Evolutionary conservation across 2,888 invertebrate species (phyloP).

Genomic region (Suillia variegata): DNA sequence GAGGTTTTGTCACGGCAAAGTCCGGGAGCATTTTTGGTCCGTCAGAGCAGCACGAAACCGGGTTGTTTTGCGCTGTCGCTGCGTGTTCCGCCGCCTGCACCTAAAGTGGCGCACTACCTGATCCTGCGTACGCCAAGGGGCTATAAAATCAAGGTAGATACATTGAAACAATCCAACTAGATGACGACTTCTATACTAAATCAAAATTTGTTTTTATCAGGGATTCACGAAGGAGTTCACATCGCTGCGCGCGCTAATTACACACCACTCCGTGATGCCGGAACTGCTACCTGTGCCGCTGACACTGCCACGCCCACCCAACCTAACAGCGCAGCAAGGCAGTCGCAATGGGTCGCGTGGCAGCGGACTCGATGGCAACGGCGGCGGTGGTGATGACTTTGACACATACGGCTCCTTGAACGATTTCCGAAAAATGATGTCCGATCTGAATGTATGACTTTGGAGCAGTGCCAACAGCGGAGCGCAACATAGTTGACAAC

Average conservation of each 20-base stretch:
- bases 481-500: background rate
- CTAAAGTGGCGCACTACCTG: slow-evolving; percentile 88
- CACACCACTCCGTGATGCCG: slow-evolving; percentile 97
- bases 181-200: background rate
- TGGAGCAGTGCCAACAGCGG: background rate
- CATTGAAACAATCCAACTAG: slow-evolving; percentile 18
- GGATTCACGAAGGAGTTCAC: slow-evolving; percentile 97
- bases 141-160: slow-evolving; percentile 91
- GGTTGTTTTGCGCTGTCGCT: slow-evolving; percentile 94
- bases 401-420: slow-evolving; percentile 75
- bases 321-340: background rate
- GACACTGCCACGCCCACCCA: slow-evolving; percentile 70
- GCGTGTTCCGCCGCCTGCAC: slow-evolving; percentile 85
- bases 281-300: slow-evolving; percentile 94
- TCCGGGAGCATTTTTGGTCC: slow-evolving; percentile 93
- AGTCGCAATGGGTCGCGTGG: slow-evolving; percentile 28
- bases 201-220: slow-evolving; percentile 62
- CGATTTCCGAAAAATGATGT: slow-evolving; percentile 79
- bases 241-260: slow-evolving; percentile 87
- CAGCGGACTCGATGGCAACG: slow-evolving; percentile 13
- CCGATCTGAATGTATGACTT: slow-evolving; percentile 69
- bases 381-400: slow-evolving; percentile 69
- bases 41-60: slow-evolving; percentile 91
- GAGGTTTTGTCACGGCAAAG: slow-evolving; percentile 89
- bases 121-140: slow-evolving; percentile 87